Evolutionary conservation across 1,140 invertebrate genomes (phyloP), one percentile per base, ranked within the genome.

Genomic region (Drosophila arizonae): DNA sequence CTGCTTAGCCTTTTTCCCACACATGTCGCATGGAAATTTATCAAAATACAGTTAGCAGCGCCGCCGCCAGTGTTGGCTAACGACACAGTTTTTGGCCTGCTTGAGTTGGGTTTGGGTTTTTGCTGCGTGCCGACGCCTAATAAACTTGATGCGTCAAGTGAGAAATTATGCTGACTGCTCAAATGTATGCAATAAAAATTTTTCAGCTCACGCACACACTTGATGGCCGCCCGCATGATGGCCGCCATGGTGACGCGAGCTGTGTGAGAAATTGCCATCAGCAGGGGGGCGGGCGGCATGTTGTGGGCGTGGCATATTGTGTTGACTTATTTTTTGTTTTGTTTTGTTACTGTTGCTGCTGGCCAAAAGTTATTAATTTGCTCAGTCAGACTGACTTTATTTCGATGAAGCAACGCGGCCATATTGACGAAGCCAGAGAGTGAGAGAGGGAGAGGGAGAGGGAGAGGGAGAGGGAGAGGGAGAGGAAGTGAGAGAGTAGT

Each of bases 151-250:
- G 63, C 75, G 66, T 11, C 68, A 89, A 89, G 79, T 89, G 86
- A 87, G 82, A 87, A 87, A 87, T 88, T 82, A 84, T 86, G 85
- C 77, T 79, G 81, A 86, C 79, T 86, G 79, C 73, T 82, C 41
- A 75, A 89, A 89, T 81, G 86, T 90, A 90, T 90, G 86, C 86
- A 90, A 90, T 90, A 90, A 90, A 90, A 85, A 90, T 90, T 90
- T 81, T 88, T 88, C 79, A 87, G 76, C 78, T 86, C 81, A 81
- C 82, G 79, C 84, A 78, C 77, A 74, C 75, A 64, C 55, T 43
- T 77, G 67, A 79, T 76, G 61, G 77, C 69, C 52, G 58, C 64
- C 66, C 43, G 50, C 65, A 65, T 50, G 55, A 48, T 57, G 78
- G 58, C 64, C 66, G 50, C 56, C 65, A 65, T 50, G 55, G 55